A percentile compares a stretch with the other conserved stretches of the same genome.
These are phyloP conservation scores for Dendrocopos noguchii DNA, from an alignment of 2,113 vertebrate species.

Conservation along the genomic window DNA sequence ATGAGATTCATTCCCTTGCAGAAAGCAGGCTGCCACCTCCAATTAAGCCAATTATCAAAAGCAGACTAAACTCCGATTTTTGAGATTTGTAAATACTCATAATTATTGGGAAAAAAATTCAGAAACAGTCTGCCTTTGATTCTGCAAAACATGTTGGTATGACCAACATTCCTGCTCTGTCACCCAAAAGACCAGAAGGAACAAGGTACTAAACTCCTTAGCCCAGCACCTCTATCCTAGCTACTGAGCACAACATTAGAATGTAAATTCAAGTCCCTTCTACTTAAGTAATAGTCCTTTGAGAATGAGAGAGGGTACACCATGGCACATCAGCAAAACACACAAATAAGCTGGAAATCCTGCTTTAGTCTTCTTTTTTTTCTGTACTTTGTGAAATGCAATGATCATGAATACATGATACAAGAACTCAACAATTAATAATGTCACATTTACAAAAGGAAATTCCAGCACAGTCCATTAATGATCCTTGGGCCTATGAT, in stretches of 20 bases:
- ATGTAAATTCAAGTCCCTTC: background rate
- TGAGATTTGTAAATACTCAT: background rate
- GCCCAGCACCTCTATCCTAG: background rate
- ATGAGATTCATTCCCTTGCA: background rate
- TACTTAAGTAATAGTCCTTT: background rate
- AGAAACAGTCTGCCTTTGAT: background rate
- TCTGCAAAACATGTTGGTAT: background rate
- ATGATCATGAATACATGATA: background rate
- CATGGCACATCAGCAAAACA: background rate
- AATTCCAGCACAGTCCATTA: background rate
- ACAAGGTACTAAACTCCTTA: background rate
- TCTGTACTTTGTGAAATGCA: background rate
- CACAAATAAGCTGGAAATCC: background rate
- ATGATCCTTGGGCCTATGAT: background rate
- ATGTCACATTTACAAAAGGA: background rate
- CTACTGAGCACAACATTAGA: background rate
- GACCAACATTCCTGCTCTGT: background rate
- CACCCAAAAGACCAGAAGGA: background rate
- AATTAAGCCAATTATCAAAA: constrained; percentile 10
- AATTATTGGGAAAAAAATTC: background rate
- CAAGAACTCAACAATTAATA: background rate
- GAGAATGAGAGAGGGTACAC: background rate
- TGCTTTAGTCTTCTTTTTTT: background rate
- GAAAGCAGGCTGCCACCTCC: background rate
- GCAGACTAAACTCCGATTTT: background rate